Evolutionary conservation across 2,113 vertebrate species (phyloP).

Genomic region (Pedetes capensis): DNA sequence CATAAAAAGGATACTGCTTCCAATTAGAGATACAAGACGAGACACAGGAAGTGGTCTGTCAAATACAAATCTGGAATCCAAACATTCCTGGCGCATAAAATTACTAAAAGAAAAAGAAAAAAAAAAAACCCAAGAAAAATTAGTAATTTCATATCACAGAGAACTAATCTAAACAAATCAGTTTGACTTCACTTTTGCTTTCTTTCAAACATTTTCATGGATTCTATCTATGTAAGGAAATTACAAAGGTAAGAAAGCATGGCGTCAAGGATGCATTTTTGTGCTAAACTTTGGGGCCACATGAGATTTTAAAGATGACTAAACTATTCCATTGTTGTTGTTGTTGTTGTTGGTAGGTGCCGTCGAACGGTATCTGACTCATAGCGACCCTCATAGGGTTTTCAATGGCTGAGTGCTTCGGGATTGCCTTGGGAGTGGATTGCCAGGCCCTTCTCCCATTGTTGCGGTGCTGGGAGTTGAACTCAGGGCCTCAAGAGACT

Average conservation of each 20-base stretch:
- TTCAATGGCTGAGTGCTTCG: too few relatives aligned
- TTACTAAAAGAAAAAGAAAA: slow-evolving; percentile 84
- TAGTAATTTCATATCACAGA: slow-evolving; percentile 45
- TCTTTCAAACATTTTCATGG: slow-evolving; percentile 11
- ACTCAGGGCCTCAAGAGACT: too few relatives aligned
- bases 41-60: slow-evolving; percentile 96
- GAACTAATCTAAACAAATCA: slow-evolving; percentile 1
- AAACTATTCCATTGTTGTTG: neutral
- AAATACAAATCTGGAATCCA: slow-evolving; percentile 99
- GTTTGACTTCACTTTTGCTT: slow-evolving; percentile 39
- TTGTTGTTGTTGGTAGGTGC: too few relatives aligned
- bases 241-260: neutral
- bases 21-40: slow-evolving; percentile 94
- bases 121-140: slow-evolving; percentile 19
- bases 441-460: too few relatives aligned
- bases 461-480: too few relatives aligned
- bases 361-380: too few relatives aligned
- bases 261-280: neutral
- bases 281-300: neutral
- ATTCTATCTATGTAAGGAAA: neutral
- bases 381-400: too few relatives aligned
- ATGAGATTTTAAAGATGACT: neutral
- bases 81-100: slow-evolving; percentile 99
- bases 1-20: slow-evolving; percentile 96
- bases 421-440: too few relatives aligned